Evolutionary conservation across 2,113 vertebrate species (phyloP).

Genomic region (Antigone vipio): DNA sequence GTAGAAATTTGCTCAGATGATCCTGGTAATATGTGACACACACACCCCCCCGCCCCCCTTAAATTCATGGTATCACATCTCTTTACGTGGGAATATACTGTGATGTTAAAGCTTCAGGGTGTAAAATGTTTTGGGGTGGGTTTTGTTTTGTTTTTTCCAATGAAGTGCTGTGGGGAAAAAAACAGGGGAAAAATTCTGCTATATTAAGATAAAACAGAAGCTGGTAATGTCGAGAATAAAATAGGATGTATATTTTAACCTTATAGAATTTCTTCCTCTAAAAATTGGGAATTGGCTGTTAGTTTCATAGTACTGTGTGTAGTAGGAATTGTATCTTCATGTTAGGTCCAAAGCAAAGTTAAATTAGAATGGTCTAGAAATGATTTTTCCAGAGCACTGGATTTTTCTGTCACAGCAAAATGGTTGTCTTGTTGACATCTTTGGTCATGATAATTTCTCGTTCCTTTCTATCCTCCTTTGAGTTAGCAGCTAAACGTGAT

Average conservation of each 20-base stretch:
- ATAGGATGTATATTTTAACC: not conserved
- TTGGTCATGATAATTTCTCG: not conserved
- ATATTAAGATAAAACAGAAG: conserved; percentile 54
- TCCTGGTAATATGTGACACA: not conserved
- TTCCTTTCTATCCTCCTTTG: conserved; percentile 7
- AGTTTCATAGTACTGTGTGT: not conserved
- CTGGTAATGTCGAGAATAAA: not conserved
- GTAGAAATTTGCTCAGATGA: not conserved
- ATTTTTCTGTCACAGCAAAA: not conserved
- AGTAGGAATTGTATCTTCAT: not conserved
- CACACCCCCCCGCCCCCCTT: not conserved
- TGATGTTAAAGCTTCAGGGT: conserved; percentile 50
- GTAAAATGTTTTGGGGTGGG: not conserved
- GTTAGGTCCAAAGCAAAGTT: not conserved
- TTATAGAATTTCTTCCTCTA: not conserved
- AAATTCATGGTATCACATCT: conserved; percentile 10
- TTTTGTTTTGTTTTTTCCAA: not conserved
- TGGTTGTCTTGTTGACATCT: not conserved
- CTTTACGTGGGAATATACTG: conserved; percentile 47
- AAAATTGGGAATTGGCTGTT: not conserved
- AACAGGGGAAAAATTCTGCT: not conserved
- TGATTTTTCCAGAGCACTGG: not conserved
- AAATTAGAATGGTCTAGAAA: conserved; percentile 23
- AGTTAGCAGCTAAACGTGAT: not conserved
- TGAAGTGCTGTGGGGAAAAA: not conserved